Evolutionary conservation across 1,140 invertebrate species (phyloP), one percentile per base, ranked within the genome.

Genomic region (Drosophila prosaltans): DNA sequence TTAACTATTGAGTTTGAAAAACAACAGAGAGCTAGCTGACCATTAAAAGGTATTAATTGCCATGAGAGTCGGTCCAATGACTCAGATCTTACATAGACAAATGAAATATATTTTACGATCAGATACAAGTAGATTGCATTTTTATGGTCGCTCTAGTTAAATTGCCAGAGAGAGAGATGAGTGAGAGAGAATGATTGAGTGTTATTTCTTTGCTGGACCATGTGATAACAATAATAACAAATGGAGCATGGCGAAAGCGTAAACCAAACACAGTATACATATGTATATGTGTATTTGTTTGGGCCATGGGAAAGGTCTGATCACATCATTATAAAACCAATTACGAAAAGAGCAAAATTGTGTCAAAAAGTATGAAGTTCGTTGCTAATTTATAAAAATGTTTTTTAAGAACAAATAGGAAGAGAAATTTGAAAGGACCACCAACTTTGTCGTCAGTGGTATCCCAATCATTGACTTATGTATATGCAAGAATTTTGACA

Each of bases 231-330:
- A 51, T 79, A 62, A 88, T 79, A 62, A 88, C 82, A 80, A 79
- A 82, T 82, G 69, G 74, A 68, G 41, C 65, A 58, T 21, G 61
- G 80, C 83, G 83, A 86, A 86, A 86, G 83, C 69, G 62, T 26
- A 40, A 71, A 80, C 71, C 30, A 67, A 72, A 24, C 9, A 48
- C 21, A 26, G 26, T 48, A 48, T 24, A 24, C 6, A 36, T 36
- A 51, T 65, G 1, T 55, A 30, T 30, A 30, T 10, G 39, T n/a
- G 57, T 40, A 67, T 43, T 7, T 40, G 16, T 65, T 55, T 75
- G 26, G 54, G 54, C 16, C n/a, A 45, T 43, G 72, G 40, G 51
- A 65, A 76, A 58, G 58, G 57, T 54, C 39, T 48, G 26, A 64
- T 41, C 36, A 11, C 26, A 36, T 11, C 45, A 26, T 10, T 7